Evolutionary conservation across 1,140 invertebrate species (phyloP).

Genomic region (Drosophila santomea): DNA sequence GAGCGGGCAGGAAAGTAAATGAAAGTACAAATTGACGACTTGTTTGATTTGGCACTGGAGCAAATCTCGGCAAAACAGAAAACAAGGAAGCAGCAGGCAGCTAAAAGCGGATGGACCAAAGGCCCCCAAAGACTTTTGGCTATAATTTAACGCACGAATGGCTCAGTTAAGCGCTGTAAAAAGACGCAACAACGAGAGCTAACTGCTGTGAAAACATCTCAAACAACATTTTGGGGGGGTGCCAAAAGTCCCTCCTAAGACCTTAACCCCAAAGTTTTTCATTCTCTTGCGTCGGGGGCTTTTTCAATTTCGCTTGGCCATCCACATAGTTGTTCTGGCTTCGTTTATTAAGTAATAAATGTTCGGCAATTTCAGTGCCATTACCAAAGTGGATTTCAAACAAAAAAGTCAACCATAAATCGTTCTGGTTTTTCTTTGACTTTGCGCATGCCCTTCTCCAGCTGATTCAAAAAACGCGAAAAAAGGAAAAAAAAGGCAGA

Average conservation of each 20-base stretch:
- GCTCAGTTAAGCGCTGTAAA: constrained; percentile 71
- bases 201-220: constrained; percentile 44
- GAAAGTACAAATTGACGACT: constrained; percentile 81
- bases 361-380: constrained; percentile 63
- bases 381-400: constrained; percentile 43
- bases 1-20: constrained; percentile 70
- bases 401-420: constrained; percentile 52
- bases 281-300: constrained; percentile 33
- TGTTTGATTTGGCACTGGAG: constrained; percentile 75
- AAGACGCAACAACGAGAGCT: constrained; percentile 40
- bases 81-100: constrained; percentile 2
- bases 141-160: constrained; percentile 82
- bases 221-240: constrained; percentile 26
- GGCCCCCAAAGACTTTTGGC: constrained; percentile 59
- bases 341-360: constrained; percentile 78
- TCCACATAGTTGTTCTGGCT: constrained; percentile 16
- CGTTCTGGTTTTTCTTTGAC: constrained; percentile 37
- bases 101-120: constrained; percentile 11
- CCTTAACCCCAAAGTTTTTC: constrained; percentile 60
- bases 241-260: constrained; percentile 55
- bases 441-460: not conserved
- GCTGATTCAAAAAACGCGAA: constrained; percentile 8
- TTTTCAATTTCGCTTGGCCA: constrained; percentile 59
- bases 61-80: constrained; percentile 52
- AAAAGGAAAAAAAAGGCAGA: not conserved